phyloP scores from a whole-genome alignment of 92 coral and sea anemone species.

The Porites cylindrica region DNA sequence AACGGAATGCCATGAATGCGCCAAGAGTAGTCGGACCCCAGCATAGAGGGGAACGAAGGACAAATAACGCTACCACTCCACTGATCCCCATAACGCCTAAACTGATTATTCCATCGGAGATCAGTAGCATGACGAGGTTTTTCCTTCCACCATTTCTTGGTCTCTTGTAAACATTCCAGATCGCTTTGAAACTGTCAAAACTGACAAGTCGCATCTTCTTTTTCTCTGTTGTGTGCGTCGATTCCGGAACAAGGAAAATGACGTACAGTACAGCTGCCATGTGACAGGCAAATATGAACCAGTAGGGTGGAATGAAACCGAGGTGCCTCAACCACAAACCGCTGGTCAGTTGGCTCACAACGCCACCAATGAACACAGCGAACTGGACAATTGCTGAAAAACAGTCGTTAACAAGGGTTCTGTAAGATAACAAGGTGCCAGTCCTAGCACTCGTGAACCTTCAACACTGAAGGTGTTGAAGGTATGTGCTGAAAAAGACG shows the following conservation, averaged over 20 bases:
- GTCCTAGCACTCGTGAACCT: no score
- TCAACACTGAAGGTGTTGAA: no score
- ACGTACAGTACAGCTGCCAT: conserved; percentile 56
- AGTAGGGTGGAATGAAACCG: conserved; percentile 84
- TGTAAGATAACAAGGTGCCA: background rate
- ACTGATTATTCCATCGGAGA: conserved; percentile 70
- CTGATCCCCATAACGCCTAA: conserved; percentile 70
- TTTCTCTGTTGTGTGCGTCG: conserved; percentile 45
- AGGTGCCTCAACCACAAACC: conserved; percentile 74
- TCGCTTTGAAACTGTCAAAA: conserved; percentile 60
- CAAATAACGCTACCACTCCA: conserved; percentile 75
- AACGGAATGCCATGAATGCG: conserved; percentile 79
- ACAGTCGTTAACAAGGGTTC: background rate
- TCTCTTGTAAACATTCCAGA: conserved; percentile 67
- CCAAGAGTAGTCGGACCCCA: conserved; percentile 83
- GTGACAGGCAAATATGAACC: conserved; percentile 86
- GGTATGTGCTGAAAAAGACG: no score
- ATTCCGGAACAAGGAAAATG: conserved; percentile 78
- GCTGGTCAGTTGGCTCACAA: conserved; percentile 86
- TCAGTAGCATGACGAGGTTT: conserved; percentile 69
- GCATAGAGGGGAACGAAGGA: conserved; percentile 83
- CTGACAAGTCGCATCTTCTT: conserved; percentile 65
- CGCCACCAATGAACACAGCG: conserved; percentile 76
- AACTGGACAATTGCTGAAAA: conserved; percentile 76
- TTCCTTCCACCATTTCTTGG: conserved; percentile 72